phyloP scores from a whole-genome alignment of 2,888 invertebrate species.

The Napeogenes inachia region DNA sequence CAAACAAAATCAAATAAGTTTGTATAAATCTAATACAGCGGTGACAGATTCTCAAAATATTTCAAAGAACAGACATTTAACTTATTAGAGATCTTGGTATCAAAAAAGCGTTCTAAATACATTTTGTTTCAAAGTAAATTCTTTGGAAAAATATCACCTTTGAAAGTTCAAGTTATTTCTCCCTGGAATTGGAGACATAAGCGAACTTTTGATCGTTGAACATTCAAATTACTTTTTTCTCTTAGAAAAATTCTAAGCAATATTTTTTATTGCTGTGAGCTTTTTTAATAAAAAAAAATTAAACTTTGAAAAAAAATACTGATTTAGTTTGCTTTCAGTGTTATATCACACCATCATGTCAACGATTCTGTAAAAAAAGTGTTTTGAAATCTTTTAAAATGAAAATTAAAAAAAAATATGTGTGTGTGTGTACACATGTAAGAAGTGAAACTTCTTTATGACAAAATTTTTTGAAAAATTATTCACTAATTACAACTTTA shows the following conservation, averaged over 20 bases:
- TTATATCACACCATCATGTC: too few relatives aligned
- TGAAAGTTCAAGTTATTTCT: conserved; percentile 61
- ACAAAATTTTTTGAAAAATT: too few relatives aligned
- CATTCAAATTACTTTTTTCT: conserved; percentile 61
- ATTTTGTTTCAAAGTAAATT: conserved; percentile 50
- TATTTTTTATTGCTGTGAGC: not conserved
- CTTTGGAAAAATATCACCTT: conserved; percentile 67
- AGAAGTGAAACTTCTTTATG: too few relatives aligned
- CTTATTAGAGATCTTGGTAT: conserved; percentile 47
- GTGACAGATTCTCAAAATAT: not conserved
- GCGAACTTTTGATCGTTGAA: conserved; percentile 61
- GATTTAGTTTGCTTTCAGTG: too few relatives aligned
- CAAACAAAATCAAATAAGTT: not conserved
- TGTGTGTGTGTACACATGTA: too few relatives aligned
- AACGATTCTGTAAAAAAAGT: too few relatives aligned
- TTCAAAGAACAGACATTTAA: not conserved
- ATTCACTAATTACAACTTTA: too few relatives aligned
- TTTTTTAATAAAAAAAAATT: too few relatives aligned
- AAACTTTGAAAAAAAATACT: too few relatives aligned
- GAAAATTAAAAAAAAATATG: too few relatives aligned
- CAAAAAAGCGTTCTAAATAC: conserved; percentile 60
- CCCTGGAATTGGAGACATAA: conserved; percentile 56
- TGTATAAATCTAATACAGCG: not conserved
- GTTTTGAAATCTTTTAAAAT: too few relatives aligned
- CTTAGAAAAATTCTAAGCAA: not conserved